Evolutionary conservation across 2,113 vertebrate species (phyloP), one percentile per base, ranked within the genome.

Genomic region (Osmerus eperlanus): DNA sequence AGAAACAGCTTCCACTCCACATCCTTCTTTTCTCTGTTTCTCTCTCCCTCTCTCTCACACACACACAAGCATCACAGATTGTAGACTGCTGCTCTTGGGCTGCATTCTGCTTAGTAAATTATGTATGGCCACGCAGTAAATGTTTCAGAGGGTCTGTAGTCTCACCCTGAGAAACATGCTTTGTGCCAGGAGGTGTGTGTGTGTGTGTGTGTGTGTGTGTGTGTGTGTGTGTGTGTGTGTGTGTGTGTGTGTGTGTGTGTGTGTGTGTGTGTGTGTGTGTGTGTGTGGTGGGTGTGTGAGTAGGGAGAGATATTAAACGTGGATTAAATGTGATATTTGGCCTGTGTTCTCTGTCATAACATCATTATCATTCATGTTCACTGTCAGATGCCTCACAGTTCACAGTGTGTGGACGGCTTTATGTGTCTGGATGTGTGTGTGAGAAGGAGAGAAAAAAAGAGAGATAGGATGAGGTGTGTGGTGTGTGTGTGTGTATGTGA

Each of bases 71-170:
- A 61, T 55, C 29, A 25, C 54, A 36, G 16, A 7, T 18, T 11
- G 18, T 23, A 47, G 28, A 19, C 18, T 60, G 9, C 67, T 18
- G 28, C 25, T 74, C 29, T 55, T 77, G 67, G 54, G 70, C 67
- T 41, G 64, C n/a, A 19, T 72, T 75, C 63, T 79, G n/a, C 66
- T 71, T 36, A 25, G 63, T 15, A 29, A 87, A 89, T 89, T 77
- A 88, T 89, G 67, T 70, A 86, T 82, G 81, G 71, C 32, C 2
- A 18, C 4, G 72, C 59, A 83, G 80, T 89, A 86, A 89, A 89
- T 89, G 81, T 88, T 90, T 87, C 70, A 89, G 68, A 79, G 74
- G 54, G 68, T 32, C 41, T 14, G 56, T 78, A 14, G 61, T 73
- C 71, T 28, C 70, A 77, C 72, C 12, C 78, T 52, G 41, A 68